These are phyloP conservation scores for Poeciliopsis prolifica DNA, from an alignment of 2,113 vertebrate genomes.

Conservation along the genomic window DNA sequence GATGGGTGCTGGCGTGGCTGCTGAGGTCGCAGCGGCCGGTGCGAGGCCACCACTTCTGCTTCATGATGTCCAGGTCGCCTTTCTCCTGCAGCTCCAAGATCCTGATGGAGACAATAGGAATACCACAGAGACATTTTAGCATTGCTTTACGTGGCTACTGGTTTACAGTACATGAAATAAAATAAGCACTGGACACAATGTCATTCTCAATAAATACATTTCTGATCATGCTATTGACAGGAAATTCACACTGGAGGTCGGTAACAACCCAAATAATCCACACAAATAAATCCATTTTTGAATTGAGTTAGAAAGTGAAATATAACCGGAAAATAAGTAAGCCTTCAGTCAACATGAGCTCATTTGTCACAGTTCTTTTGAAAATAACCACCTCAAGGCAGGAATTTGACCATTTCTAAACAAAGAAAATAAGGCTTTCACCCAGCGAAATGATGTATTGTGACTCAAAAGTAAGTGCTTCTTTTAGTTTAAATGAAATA, in stretches of 20 bases:
- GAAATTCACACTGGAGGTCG: too few species aligned
- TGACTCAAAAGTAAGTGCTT: neutral
- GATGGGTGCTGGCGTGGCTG: constrained; percentile 84
- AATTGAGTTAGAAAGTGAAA: too few species aligned
- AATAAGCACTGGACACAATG: neutral
- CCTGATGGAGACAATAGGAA: constrained; percentile 72
- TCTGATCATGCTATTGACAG: neutral
- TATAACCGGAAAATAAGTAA: too few species aligned
- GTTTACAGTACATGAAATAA: neutral
- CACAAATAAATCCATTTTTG: too few species aligned
- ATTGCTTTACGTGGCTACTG: too few species aligned
- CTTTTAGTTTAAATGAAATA: neutral
- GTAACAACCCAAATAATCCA: too few species aligned
- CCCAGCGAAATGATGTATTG: too few species aligned
- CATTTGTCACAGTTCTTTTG: too few species aligned
- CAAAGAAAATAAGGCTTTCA: too few species aligned
- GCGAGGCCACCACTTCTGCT: constrained; percentile 99
- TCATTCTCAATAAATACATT: neutral
- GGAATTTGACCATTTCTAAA: too few species aligned
- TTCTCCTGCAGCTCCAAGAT: constrained; percentile 97
- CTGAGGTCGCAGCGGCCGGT: constrained; percentile 92
- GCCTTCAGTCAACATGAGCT: too few species aligned
- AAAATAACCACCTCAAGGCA: too few species aligned
- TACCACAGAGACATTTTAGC: neutral
- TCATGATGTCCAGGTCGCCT: constrained; percentile 95